phyloP scores from a whole-genome alignment of 2,888 invertebrate genomes.

The Drosophila fungiperda region DNA sequence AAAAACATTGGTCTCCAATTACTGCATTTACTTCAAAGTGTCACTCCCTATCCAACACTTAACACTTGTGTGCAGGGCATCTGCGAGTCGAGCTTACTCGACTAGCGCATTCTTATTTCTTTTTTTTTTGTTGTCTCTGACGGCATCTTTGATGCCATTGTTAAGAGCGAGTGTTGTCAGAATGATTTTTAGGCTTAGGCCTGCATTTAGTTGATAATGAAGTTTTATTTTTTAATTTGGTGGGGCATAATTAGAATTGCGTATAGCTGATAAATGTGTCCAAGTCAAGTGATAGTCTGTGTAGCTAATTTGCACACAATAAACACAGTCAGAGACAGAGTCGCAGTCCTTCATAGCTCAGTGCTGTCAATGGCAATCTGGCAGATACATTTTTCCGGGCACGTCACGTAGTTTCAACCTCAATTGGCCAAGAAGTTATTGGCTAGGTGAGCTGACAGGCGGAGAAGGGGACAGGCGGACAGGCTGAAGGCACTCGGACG shows the following conservation, averaged over 20 bases:
- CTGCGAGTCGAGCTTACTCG: background rate
- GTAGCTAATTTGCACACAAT: slow-evolving; percentile 67
- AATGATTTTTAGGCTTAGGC: slow-evolving; percentile 64
- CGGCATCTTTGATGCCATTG: slow-evolving; percentile 67
- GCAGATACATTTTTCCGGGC: slow-evolving; percentile 40
- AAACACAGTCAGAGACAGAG: slow-evolving; percentile 32
- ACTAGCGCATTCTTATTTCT: slow-evolving; percentile 31
- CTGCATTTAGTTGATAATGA: slow-evolving; percentile 69
- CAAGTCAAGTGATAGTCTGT: slow-evolving; percentile 13
- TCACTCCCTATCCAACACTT: background rate
- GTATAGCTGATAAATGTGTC: slow-evolving; percentile 9
- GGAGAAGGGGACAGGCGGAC: background rate
- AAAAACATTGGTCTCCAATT: background rate
- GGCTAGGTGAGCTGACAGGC: slow-evolving; percentile 53
- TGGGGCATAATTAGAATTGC: slow-evolving; percentile 69
- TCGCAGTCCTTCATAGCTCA: slow-evolving; percentile 42
- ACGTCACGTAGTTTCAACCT: slow-evolving; percentile 80
- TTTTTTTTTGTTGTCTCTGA: slow-evolving; percentile 22
- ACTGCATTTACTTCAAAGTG: background rate
- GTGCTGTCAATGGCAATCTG: slow-evolving; percentile 33
- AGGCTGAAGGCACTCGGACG: slow-evolving; percentile 82
- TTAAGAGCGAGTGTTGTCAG: slow-evolving; percentile 43
- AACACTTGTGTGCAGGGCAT: background rate
- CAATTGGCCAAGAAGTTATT: slow-evolving; percentile 80
- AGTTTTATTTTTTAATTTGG: slow-evolving; percentile 58